Evolutionary conservation across 2,113 vertebrate species (phyloP).

Genomic region (Lipotes vexillifer): DNA sequence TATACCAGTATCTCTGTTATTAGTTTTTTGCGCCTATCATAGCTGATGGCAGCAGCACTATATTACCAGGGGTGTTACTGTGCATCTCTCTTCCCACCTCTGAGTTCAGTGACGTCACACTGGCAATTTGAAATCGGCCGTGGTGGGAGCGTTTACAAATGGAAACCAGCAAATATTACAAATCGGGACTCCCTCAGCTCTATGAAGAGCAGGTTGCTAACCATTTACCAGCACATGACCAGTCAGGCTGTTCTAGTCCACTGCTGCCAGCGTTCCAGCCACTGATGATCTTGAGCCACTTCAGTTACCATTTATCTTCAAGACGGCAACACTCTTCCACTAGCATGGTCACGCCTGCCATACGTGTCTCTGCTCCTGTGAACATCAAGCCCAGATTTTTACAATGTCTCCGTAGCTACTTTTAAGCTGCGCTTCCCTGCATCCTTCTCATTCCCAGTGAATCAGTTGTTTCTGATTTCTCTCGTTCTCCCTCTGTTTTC

Average conservation of each 20-base stretch:
- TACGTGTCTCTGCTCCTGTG: background rate
- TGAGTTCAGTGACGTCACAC: background rate
- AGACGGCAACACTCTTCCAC: background rate
- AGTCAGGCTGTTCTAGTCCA: rapidly evolving
- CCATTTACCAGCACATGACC: background rate
- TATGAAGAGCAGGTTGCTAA: background rate
- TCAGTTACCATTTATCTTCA: background rate
- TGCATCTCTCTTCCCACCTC: background rate
- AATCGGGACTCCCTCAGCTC: background rate
- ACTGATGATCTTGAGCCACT: background rate
- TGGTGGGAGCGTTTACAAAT: background rate
- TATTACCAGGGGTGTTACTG: background rate
- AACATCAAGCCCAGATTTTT: background rate
- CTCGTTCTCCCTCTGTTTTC: background rate
- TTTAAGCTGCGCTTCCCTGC: background rate
- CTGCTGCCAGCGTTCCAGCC: background rate
- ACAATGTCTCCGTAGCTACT: too few relatives aligned
- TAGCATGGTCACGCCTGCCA: rapidly evolving
- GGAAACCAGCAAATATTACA: background rate
- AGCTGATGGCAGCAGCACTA: background rate
- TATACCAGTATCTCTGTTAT: too few relatives aligned
- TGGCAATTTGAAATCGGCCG: background rate
- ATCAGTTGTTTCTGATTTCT: background rate
- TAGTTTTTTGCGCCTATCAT: background rate
- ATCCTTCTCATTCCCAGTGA: background rate